A percentile compares a stretch with the other conserved stretches of the same genome.
These are phyloP conservation scores for Actinemys pallida DNA, from an alignment of 2,113 vertebrate species.

Conservation along the genomic window DNA sequence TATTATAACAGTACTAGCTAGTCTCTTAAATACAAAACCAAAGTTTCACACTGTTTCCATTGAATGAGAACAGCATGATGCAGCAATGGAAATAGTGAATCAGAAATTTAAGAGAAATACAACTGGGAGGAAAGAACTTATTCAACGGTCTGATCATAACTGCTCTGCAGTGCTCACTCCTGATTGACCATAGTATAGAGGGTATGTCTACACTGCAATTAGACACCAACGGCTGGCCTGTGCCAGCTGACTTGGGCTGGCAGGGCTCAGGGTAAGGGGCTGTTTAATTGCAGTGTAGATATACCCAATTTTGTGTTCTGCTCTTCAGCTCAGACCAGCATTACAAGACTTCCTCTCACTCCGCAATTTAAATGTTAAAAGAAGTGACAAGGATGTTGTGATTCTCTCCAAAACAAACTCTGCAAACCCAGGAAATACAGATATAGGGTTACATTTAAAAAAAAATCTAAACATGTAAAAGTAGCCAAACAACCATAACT, in stretches of 20 bases:
- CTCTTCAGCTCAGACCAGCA: not conserved
- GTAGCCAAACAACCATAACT: not conserved
- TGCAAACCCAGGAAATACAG: slow-evolving; percentile 8
- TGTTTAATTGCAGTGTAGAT: not conserved
- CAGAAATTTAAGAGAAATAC: slow-evolving; percentile 15
- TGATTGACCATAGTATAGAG: not conserved
- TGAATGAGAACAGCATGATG: slow-evolving; percentile 58
- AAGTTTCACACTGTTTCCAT: slow-evolving; percentile 50
- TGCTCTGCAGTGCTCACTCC: not conserved
- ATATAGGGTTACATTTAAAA: not conserved
- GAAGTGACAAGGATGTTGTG: not conserved
- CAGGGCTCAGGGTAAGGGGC: too few species aligned
- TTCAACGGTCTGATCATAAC: slow-evolving; percentile 18
- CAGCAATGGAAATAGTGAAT: slow-evolving; percentile 32
- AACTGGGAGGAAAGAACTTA: slow-evolving; percentile 33
- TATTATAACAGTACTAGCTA: slow-evolving; percentile 20
- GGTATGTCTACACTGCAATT: not conserved
- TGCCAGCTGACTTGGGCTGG: not conserved
- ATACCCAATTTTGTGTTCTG: slow-evolving; percentile 31
- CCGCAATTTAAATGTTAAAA: not conserved
- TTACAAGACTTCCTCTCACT: not conserved
- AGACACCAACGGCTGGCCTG: not conserved
- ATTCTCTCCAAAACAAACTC: slow-evolving; percentile 18
- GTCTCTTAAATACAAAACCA: slow-evolving; percentile 38
- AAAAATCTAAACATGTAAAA: not conserved